A percentile compares a stretch with the other conserved stretches of the same genome.
Conservation (phyloP, 2,888 invertebrate species). For the Clostera curtula region DNA sequence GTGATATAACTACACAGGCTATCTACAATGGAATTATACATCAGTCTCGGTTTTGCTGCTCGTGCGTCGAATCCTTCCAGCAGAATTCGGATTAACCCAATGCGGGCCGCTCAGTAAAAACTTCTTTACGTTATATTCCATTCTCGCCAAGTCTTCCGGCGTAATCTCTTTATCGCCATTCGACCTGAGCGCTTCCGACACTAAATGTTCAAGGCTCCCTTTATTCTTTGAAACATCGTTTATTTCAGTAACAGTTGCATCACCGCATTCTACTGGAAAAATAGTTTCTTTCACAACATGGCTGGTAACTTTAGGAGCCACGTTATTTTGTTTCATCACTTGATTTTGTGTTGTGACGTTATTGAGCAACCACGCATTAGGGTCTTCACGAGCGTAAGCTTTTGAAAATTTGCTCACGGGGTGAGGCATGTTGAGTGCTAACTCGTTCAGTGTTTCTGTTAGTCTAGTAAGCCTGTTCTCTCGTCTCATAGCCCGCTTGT, state of each 20-base stretch:
- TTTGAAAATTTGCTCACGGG: constrained; percentile 66
- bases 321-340: constrained; percentile 23
- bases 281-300: constrained; percentile 58
- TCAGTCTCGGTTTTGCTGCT: constrained; percentile 75
- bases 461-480: constrained; percentile 54
- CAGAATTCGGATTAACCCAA: constrained; percentile 47
- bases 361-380: constrained; percentile 46
- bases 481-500: constrained; percentile 39
- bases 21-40: constrained; percentile 55
- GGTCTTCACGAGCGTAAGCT: constrained; percentile 40
- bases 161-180: constrained; percentile 57
- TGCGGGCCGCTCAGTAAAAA: constrained; percentile 77
- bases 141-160: constrained; percentile 78
- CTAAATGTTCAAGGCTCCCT: constrained; percentile 30
- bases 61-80: constrained; percentile 56
- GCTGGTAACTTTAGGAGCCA: constrained; percentile 33
- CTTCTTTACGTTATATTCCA: constrained; percentile 86
- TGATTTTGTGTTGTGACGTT: constrained; percentile 23
- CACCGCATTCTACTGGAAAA: constrained; percentile 60
- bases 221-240: constrained; percentile 46
- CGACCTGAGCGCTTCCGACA: constrained; percentile 39
- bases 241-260: constrained; percentile 51
- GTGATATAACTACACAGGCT: constrained; percentile 25
- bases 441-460: constrained; percentile 59
- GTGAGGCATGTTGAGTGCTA: constrained; percentile 67